Conservation (phyloP, 2,888 invertebrate species). For the Choristoneura rosaceana region DNA sequence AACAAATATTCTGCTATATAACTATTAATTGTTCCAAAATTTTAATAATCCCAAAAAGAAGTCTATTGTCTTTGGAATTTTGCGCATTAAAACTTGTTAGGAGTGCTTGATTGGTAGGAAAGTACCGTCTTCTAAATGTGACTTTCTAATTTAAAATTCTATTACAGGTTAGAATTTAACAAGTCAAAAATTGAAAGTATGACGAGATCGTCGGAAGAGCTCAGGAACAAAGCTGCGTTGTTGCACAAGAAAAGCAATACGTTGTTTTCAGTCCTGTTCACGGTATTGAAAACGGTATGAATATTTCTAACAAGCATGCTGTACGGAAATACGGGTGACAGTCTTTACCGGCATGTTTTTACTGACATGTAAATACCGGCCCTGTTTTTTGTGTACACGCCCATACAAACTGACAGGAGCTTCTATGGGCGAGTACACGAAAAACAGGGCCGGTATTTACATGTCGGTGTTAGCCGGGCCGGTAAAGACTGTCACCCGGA, state of each 20-base stretch:
- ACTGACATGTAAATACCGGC: too few species aligned
- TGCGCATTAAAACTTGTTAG: conserved; percentile 4
- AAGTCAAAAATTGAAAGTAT: conserved; percentile 52
- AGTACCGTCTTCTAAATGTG: conserved; percentile 1
- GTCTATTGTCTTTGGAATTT: background rate
- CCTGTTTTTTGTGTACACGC: too few species aligned
- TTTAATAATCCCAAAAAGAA: background rate
- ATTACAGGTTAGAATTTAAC: conserved; percentile 53
- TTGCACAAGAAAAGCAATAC: conserved; percentile 45
- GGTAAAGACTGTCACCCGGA: too few species aligned
- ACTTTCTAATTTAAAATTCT: conserved; percentile 10
- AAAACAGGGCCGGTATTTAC: too few species aligned
- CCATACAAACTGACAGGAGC: too few species aligned
- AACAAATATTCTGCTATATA: background rate
- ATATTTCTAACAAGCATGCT: background rate
- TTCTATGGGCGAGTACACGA: too few species aligned
- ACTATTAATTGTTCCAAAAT: background rate
- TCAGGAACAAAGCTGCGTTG: conserved; percentile 45
- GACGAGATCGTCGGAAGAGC: conserved; percentile 44
- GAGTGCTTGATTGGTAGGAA: conserved; percentile 13
- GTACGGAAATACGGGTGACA: too few species aligned
- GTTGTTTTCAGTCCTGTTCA: conserved; percentile 8
- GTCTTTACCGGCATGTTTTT: too few species aligned
- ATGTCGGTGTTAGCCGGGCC: too few species aligned
- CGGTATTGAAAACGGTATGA: conserved; percentile 30